phyloP scores from a whole-genome alignment of 2,888 invertebrate species.

The Cerastis rubricosa region DNA sequence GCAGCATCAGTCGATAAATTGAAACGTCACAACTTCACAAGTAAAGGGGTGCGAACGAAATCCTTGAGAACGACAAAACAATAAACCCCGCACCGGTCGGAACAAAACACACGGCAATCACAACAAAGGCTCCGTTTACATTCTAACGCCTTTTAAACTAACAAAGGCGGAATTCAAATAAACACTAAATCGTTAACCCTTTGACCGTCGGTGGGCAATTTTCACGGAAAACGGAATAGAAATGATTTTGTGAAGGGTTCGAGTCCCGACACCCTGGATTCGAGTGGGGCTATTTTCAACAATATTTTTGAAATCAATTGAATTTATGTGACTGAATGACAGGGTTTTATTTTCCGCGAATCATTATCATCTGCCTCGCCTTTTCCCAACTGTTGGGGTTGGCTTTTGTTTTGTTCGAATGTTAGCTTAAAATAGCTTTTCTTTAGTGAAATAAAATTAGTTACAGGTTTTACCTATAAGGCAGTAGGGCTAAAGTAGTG shows the following conservation, averaged over 20 bases:
- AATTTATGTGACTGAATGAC: neutral
- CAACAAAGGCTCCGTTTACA: slow-evolving; percentile 89
- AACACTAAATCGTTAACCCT: slow-evolving; percentile 90
- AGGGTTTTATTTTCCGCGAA: neutral
- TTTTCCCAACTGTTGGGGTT: neutral
- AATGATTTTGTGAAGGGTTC: slow-evolving; percentile 87
- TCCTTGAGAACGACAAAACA: slow-evolving; percentile 69
- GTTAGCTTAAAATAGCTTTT: neutral
- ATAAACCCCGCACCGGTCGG: slow-evolving; percentile 66
- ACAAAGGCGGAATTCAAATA: slow-evolving; percentile 90
- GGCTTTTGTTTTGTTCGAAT: neutral
- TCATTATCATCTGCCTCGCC: neutral
- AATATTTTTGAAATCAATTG: slow-evolving; percentile 29
- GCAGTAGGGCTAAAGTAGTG: neutral
- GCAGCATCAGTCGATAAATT: slow-evolving; percentile 53
- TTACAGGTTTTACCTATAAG: too few species aligned
- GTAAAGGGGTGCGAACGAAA: slow-evolving; percentile 50
- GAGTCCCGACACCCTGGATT: slow-evolving; percentile 73
- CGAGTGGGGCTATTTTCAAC: slow-evolving; percentile 72
- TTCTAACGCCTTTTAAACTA: slow-evolving; percentile 90
- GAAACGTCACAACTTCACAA: slow-evolving; percentile 65
- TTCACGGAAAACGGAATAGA: slow-evolving; percentile 89
- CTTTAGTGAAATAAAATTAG: too few species aligned
- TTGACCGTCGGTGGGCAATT: slow-evolving; percentile 90
- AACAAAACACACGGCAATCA: slow-evolving; percentile 84